Evolutionary conservation across 2,888 invertebrate species (phyloP).

Genomic region (Drosophila niveifrons): DNA sequence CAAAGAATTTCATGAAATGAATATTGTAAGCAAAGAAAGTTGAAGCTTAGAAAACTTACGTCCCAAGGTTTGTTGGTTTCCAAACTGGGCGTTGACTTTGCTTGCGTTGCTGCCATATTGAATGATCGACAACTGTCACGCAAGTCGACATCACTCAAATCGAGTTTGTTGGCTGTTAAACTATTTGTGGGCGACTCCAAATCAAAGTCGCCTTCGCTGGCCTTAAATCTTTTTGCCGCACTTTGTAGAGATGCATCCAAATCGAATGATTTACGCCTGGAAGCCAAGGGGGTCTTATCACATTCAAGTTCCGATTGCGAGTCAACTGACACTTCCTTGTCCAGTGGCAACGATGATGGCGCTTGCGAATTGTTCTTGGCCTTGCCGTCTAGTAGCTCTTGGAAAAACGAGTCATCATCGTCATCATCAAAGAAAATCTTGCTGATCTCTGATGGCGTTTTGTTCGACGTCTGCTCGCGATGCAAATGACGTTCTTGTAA

Average conservation of each 20-base stretch:
- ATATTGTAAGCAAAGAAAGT: neutral
- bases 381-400: conserved; percentile 23
- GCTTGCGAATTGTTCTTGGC: neutral
- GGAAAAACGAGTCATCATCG: conserved; percentile 23
- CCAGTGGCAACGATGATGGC: neutral
- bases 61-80: neutral
- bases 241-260: neutral
- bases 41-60: conserved; percentile 27
- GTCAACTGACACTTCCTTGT: neutral
- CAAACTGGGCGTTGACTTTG: neutral
- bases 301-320: neutral
- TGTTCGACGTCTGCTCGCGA: neutral
- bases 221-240: too few relatives aligned
- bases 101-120: neutral
- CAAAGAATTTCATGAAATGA: conserved; percentile 11
- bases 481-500: conserved; percentile 25
- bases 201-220: neutral
- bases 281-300: too few relatives aligned
- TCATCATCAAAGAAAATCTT: conserved; percentile 1
- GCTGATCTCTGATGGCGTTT: neutral
- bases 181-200: neutral
- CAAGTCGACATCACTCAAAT: neutral
- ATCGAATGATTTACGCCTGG: too few relatives aligned
- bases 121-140: neutral
- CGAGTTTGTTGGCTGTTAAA: neutral